Conservation (phyloP, 2,113 vertebrate genomes). For the Nansenia antarctica region DNA sequence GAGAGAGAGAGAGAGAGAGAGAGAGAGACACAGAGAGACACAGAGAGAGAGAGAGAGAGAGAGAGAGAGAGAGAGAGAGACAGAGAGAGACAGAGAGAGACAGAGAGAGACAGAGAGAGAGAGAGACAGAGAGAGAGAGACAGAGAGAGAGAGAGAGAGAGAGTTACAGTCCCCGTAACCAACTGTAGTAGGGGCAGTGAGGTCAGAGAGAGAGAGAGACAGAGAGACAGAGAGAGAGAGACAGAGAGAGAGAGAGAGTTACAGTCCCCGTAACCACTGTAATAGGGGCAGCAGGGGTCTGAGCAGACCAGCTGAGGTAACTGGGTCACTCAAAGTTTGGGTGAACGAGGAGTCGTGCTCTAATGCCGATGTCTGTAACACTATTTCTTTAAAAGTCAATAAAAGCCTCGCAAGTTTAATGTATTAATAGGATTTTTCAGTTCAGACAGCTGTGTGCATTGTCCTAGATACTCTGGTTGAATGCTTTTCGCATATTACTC, state of each 20-base stretch:
- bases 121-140: neutral
- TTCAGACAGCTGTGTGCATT: slow-evolving; percentile 71
- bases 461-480: slow-evolving; percentile 70
- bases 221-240: too few species aligned
- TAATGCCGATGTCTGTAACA: slow-evolving; percentile 32
- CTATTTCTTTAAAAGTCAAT: slow-evolving; percentile 47
- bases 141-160: too few species aligned
- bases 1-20: neutral
- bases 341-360: slow-evolving; percentile 32
- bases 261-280: neutral
- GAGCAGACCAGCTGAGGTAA: slow-evolving; percentile 60
- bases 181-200: slow-evolving; percentile 44
- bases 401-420: slow-evolving; percentile 52
- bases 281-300: slow-evolving; percentile 53
- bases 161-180: too few species aligned
- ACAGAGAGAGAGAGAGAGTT: too few species aligned
- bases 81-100: neutral
- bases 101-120: neutral
- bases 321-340: slow-evolving; percentile 68
- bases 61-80: too few species aligned
- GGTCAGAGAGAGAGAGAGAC: slow-evolving; percentile 39
- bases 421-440: slow-evolving; percentile 68
- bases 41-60: neutral
- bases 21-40: neutral
- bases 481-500: slow-evolving; percentile 71